phyloP scores from a whole-genome alignment of 2,888 invertebrate genomes.

The Homarus gammarus region DNA sequence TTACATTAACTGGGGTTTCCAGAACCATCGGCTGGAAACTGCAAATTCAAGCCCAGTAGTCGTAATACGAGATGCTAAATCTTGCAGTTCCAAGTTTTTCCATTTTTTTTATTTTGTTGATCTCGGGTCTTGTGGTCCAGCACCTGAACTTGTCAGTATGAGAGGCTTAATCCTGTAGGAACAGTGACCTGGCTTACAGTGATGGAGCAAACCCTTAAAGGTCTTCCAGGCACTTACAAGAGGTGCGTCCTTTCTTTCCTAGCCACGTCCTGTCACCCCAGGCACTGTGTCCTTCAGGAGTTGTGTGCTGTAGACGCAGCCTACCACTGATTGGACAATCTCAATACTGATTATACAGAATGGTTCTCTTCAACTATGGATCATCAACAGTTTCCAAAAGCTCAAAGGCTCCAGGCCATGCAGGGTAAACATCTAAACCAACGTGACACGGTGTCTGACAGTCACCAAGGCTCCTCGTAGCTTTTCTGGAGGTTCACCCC shows the following conservation, averaged over 20 bases:
- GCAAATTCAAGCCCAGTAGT: too few species aligned
- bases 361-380: not conserved
- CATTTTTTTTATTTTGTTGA: not conserved
- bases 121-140: not conserved
- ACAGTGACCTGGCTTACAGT: not conserved
- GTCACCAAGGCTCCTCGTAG: not conserved
- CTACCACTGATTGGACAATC: not conserved
- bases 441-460: not conserved
- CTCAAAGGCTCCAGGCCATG: not conserved
- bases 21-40: not conserved
- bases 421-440: constrained; percentile 1
- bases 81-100: not conserved
- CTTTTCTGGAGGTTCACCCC: not conserved
- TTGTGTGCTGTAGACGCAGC: not conserved
- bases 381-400: not conserved
- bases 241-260: not conserved
- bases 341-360: not conserved
- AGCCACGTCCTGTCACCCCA: not conserved
- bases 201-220: not conserved
- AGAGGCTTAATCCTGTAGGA: not conserved
- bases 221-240: not conserved
- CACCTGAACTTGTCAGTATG: not conserved
- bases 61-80: not conserved
- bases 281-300: not conserved
- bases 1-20: not conserved